Percentiles rank a stretch among this genome's conserved stretches.
phyloP scores from a whole-genome alignment of 2,113 vertebrate genomes.

The Melozone crissalis region DNA sequence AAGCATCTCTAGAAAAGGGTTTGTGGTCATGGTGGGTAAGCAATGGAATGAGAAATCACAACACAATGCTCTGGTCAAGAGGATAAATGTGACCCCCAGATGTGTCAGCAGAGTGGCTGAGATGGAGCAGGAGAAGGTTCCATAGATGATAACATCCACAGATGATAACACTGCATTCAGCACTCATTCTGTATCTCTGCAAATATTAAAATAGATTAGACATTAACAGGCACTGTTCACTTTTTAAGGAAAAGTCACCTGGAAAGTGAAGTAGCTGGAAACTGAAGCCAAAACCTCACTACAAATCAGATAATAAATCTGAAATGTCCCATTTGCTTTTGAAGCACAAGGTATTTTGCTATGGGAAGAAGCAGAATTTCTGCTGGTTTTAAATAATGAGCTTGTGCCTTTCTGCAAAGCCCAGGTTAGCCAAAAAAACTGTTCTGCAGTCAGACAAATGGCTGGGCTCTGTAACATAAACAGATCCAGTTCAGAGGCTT shows the following conservation, averaged over 20 bases:
- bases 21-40: not conserved
- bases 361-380: not conserved
- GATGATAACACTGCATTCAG: not conserved
- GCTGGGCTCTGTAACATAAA: conserved; percentile 17
- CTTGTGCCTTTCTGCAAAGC: not conserved
- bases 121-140: not conserved
- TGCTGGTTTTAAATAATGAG: not conserved
- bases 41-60: not conserved
- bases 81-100: not conserved
- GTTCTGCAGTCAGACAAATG: not conserved
- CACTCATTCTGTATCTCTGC: not conserved
- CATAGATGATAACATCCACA: not conserved
- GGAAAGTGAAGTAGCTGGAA: not conserved
- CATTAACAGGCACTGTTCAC: not conserved
- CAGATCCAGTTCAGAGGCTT: not conserved
- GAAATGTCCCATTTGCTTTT: not conserved
- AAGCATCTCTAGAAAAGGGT: not conserved
- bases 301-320: not conserved
- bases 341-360: not conserved
- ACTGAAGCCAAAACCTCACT: not conserved
- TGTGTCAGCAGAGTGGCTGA: not conserved
- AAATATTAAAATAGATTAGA: not conserved
- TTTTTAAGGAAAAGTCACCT: not conserved
- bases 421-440: not conserved
- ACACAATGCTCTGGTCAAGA: not conserved